Percentiles rank a stretch among this genome's conserved stretches.
Conservation (phyloP, 2,888 invertebrate genomes). For the Idaea aversata region DNA sequence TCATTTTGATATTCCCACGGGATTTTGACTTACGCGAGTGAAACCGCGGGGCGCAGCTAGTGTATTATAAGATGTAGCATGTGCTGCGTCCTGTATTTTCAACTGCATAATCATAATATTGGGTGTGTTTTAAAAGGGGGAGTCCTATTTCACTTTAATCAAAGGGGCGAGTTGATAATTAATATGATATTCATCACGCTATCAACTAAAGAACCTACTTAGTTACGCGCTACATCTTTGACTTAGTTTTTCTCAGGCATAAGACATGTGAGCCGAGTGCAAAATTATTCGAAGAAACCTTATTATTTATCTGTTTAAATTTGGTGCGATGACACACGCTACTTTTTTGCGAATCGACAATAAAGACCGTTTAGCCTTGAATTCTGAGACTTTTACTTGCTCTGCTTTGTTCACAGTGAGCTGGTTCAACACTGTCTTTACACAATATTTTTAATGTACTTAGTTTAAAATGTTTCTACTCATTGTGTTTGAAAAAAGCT, state of each 20-base stretch:
- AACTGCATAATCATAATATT: too few species aligned
- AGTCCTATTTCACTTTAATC: too few species aligned
- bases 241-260: not conserved
- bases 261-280: not conserved
- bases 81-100: too few species aligned
- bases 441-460: not conserved
- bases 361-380: slow-evolving; percentile 1
- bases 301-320: not conserved
- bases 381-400: not conserved
- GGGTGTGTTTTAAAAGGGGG: too few species aligned
- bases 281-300: not conserved
- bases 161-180: too few species aligned
- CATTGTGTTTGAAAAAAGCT: not conserved
- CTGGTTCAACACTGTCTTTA: not conserved
- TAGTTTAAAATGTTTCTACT: not conserved
- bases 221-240: not conserved
- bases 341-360: slow-evolving; percentile 1
- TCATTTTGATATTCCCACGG: too few species aligned
- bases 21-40: too few species aligned
- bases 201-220: not conserved
- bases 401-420: not conserved
- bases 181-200: too few species aligned
- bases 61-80: too few species aligned
- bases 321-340: not conserved
- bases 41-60: too few species aligned